Evolutionary conservation across 2,113 vertebrate genomes (phyloP), one percentile per base, ranked within the genome.

Genomic region (Cyphotilapia sp.): DNA sequence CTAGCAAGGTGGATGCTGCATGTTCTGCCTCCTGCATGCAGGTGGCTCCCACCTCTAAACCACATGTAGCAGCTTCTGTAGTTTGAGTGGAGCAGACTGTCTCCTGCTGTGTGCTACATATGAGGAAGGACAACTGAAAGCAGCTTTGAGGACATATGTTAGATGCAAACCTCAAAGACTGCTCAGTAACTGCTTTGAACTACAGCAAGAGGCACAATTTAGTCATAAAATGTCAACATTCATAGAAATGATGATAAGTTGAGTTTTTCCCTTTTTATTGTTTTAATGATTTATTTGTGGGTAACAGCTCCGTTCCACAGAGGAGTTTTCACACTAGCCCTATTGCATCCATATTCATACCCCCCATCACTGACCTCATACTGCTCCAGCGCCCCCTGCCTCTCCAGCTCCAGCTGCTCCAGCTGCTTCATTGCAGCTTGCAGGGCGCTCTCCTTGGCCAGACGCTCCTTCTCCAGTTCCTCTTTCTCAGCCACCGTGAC

Each of bases 401-500:
- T 97, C 92, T 99, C 98, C 0, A 90, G 80, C 93, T 99, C 98
- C 38, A 99, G 97, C 85, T 96, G 96, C 5, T 97, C 96, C 94
- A 99, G 97, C 84, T 99, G 98, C 11, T 91, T 63, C 98, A 98
- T 97, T n/a, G 99, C 98, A 0, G 96, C 97, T 84, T 98, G 96
- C 76, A 99, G 96, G 5, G 98, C 98, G 3, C 2, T 93, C 24
- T 99, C 99, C 86, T 99, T 99, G 71, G 95, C 89, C 80, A 96
- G 45, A 1, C 97, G 97, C 89, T 98, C 96, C 40, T 96, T 97
- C 95, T 99, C 97, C 94, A 99, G 94, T 94, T 98, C 97, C 96
- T 98, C 96, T 90, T 99, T 99, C 96, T 99, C 98, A 0, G 98
- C 98, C 91, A 98, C 97, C 0, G 98, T 99, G 85, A 97, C 96